Percentiles rank a stretch among this genome's conserved stretches.
Evolutionary conservation across 2,113 vertebrate species (phyloP).

Genomic region (Axis porcinus): DNA sequence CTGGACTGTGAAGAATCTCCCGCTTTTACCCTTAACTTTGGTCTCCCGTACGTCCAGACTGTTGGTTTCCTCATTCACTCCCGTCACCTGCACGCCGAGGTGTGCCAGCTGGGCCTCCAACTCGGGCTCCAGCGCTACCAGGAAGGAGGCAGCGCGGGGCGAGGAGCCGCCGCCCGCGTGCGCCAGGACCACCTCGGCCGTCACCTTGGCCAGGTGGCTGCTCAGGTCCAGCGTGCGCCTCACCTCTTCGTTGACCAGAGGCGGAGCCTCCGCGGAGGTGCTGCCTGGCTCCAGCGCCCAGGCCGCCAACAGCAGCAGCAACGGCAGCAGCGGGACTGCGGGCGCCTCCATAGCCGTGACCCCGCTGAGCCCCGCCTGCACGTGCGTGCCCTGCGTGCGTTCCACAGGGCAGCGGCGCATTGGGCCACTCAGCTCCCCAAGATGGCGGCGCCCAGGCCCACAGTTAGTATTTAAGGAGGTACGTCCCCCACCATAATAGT

Average conservation of each 20-base stretch:
- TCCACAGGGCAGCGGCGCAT: background rate
- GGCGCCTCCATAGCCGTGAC: background rate
- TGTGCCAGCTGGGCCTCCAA: background rate
- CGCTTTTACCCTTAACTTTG: conserved; percentile 75
- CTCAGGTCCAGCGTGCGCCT: background rate
- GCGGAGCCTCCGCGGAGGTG: background rate
- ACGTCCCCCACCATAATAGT: background rate
- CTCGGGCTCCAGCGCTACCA: background rate
- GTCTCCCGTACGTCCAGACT: background rate
- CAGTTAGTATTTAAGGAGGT: background rate
- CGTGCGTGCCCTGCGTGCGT: background rate
- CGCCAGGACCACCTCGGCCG: background rate
- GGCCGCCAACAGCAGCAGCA: background rate
- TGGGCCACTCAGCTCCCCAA: background rate
- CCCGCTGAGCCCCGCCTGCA: background rate
- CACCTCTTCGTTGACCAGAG: background rate
- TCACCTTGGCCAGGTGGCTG: background rate
- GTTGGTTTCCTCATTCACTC: background rate
- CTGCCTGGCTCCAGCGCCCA: background rate
- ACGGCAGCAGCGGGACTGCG: background rate
- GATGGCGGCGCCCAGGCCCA: background rate
- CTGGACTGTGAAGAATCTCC: conserved; percentile 90
- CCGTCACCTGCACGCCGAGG: background rate
- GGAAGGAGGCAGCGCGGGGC: background rate
- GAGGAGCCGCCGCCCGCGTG: background rate